These are phyloP conservation scores for Dicranocentrus wangi DNA, from an alignment of 2,888 invertebrate genomes.

Conservation along the genomic window DNA sequence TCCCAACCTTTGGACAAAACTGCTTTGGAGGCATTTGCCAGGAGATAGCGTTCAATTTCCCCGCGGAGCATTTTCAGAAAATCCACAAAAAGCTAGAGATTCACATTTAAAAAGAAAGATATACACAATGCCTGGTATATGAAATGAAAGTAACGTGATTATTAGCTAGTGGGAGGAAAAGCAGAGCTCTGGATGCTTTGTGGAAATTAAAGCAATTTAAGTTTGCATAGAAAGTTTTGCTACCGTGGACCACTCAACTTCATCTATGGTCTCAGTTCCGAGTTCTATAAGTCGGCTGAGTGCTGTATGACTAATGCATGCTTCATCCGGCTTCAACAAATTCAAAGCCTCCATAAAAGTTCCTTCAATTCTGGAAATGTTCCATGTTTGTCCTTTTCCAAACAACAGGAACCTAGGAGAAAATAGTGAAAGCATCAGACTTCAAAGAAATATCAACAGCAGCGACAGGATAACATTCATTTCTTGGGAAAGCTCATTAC, in stretches of 20 bases:
- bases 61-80: slow-evolving; percentile 80
- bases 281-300: slow-evolving; percentile 75
- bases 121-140: neutral
- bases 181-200: slow-evolving; percentile 24
- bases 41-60: slow-evolving; percentile 83
- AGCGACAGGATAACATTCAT: neutral
- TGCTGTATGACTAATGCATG: slow-evolving; percentile 85
- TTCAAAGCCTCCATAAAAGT: slow-evolving; percentile 86
- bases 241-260: slow-evolving; percentile 74
- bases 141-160: slow-evolving; percentile 1
- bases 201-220: slow-evolving; percentile 39
- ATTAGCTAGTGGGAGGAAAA: slow-evolving; percentile 41
- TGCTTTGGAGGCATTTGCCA: slow-evolving; percentile 79
- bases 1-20: slow-evolving; percentile 72
- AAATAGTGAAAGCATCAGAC: slow-evolving; percentile 76
- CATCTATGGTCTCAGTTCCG: slow-evolving; percentile 73
- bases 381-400: slow-evolving; percentile 83
- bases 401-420: slow-evolving; percentile 79
- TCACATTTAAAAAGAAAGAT: slow-evolving; percentile 72
- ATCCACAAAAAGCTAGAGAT: slow-evolving; percentile 77
- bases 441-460: slow-evolving; percentile 73
- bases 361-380: slow-evolving; percentile 80
- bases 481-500: slow-evolving; percentile 69
- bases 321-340: slow-evolving; percentile 86
- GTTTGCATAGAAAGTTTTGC: slow-evolving; percentile 57